Evolutionary conservation across 1,140 invertebrate species (phyloP).

Genomic region (Aporrectodea caliginosa): DNA sequence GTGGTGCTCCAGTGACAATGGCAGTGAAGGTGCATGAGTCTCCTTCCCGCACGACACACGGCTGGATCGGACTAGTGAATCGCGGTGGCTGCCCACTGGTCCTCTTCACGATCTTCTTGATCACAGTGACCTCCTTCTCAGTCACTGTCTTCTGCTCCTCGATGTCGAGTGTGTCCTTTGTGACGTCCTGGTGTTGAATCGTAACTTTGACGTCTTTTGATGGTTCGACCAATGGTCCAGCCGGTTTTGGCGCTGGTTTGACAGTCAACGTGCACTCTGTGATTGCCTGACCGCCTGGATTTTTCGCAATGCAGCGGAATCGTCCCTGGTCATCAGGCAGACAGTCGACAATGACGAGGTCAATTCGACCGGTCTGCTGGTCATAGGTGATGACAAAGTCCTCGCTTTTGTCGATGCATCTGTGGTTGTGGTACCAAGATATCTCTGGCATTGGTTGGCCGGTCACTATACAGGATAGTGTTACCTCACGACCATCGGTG

Average conservation of each 20-base stretch:
- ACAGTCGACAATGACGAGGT: constrained; percentile 56
- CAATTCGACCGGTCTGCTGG: constrained; percentile 46
- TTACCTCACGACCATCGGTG: constrained; percentile 50
- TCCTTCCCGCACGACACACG: constrained; percentile 79
- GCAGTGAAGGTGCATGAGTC: constrained; percentile 71
- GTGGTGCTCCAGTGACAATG: constrained; percentile 55
- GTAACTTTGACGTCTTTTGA: constrained; percentile 1
- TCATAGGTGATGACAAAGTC: constrained; percentile 54
- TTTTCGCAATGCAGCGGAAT: constrained; percentile 33
- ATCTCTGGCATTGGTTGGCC: constrained; percentile 50
- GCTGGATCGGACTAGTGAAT: constrained; percentile 91
- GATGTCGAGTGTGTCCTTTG: constrained; percentile 10
- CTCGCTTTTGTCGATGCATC: constrained; percentile 53
- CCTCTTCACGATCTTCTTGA: constrained; percentile 30
- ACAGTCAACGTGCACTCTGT: constrained; percentile 29
- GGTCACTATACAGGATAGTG: constrained; percentile 45
- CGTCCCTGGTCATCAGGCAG: constrained; percentile 57
- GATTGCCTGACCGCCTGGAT: constrained; percentile 31
- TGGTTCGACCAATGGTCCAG: background rate
- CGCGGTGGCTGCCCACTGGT: constrained; percentile 65
- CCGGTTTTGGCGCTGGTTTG: constrained; percentile 4
- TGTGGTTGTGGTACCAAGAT: constrained; percentile 54
- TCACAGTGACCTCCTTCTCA: constrained; percentile 23
- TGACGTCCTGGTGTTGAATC: constrained; percentile 4
- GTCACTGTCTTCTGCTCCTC: background rate